Percentiles rank a stretch among this genome's conserved stretches.
These are phyloP conservation scores for Nemoura dubitans DNA, from an alignment of 2,888 invertebrate genomes.

Conservation along the genomic window DNA sequence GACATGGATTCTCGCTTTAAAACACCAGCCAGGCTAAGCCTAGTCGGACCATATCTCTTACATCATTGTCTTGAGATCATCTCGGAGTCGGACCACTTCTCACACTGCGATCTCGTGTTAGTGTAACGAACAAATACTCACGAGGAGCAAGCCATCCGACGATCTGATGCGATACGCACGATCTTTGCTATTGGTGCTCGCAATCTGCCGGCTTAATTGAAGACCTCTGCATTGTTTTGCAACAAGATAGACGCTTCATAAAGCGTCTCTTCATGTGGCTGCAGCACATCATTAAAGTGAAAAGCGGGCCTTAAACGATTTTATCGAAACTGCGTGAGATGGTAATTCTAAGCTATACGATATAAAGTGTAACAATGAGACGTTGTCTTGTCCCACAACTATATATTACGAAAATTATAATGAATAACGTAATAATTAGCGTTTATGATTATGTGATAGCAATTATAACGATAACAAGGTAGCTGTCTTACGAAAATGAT, in stretches of 20 bases:
- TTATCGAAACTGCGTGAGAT: neutral
- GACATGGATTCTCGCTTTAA: neutral
- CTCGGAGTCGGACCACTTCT: neutral
- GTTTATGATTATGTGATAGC: neutral
- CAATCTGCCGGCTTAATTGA: neutral
- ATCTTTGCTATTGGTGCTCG: neutral
- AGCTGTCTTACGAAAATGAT: neutral
- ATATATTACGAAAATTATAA: neutral
- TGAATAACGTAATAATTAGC: neutral
- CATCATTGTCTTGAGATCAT: neutral
- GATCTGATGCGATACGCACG: neutral
- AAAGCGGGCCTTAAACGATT: neutral
- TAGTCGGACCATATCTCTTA: no score
- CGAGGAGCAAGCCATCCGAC: neutral
- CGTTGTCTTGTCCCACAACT: neutral
- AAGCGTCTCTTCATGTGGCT: no score
- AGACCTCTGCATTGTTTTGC: neutral
- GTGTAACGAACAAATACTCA: neutral
- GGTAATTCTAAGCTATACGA: neutral
- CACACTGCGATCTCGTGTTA: neutral
- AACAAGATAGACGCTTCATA: neutral
- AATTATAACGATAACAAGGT: neutral
- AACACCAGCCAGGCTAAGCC: no score
- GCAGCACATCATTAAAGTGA: neutral
- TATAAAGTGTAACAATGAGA: neutral